Evolutionary conservation across 2,113 vertebrate species (phyloP).

Genomic region (Panthera uncia): DNA sequence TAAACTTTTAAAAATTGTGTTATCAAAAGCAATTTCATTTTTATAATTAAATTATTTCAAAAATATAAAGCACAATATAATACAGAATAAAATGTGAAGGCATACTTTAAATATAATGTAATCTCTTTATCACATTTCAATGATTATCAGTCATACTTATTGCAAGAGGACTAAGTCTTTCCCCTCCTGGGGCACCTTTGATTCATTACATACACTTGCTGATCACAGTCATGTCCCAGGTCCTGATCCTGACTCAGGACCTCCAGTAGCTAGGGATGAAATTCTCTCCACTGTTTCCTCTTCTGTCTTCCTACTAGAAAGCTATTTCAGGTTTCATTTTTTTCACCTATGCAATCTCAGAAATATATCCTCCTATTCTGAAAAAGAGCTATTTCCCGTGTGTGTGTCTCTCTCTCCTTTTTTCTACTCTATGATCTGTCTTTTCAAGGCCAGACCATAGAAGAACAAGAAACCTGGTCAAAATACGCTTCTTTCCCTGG

Average conservation of each 20-base stretch:
- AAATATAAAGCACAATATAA: background rate
- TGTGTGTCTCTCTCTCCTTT: background rate
- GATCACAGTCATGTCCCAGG: background rate
- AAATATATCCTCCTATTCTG: background rate
- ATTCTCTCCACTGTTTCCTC: background rate
- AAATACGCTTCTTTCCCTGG: background rate
- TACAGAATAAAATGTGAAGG: slow-evolving; percentile 24
- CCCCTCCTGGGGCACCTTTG: background rate
- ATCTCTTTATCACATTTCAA: background rate
- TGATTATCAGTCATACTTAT: background rate
- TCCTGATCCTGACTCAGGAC: background rate
- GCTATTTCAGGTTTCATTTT: background rate
- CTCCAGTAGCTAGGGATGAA: background rate
- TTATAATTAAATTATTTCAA: slow-evolving; percentile 32
- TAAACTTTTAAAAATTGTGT: background rate
- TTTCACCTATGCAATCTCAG: background rate
- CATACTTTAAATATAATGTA: background rate
- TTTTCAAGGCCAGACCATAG: background rate
- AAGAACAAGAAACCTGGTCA: background rate
- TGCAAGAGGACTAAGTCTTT: background rate
- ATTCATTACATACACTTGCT: background rate
- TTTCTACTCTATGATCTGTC: background rate
- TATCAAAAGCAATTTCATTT: slow-evolving; percentile 19
- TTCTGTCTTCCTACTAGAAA: background rate
- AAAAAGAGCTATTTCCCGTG: background rate